Base-by-base conservation (phyloP, 2,113 vertebrate species). In the Ceratotherium simum region DNA sequence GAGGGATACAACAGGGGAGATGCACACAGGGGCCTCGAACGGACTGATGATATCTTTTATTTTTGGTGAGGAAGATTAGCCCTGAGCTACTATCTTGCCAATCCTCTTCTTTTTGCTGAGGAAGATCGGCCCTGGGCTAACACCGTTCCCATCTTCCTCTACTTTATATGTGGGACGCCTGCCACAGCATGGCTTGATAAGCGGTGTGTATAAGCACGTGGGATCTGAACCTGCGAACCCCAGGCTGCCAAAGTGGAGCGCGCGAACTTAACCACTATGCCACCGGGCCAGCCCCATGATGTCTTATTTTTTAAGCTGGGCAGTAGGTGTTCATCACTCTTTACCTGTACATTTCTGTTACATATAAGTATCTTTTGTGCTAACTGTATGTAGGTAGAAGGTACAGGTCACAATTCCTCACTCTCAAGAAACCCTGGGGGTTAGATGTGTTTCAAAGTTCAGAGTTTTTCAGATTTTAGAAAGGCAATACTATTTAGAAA, bases 381-480 rank as follows among this genome's bases (percentile, higher is more conserved):
- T 75, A 85, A 90, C 0, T 95, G 18, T 21, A 70, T 27, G 48
- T 12, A 73, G 46, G 46, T 72, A 58, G 84, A 70, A 95, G 89
- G 48, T 39, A 56, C 14, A 96, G 36, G 42, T 92, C 54, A 96
- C 21, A 95, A 60, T 46, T 12, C 58, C 20, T 78, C 31, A 51
- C 27, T 93, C 51, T 51, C 42, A 96, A 92, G 62, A 83, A 81
- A 54, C 21, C 18, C 16, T 33, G 90, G 11, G 76, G 11, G 21
- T 91, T 60, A 76, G 20, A 58, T 6, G 16, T 31, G 46, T 91
- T 51, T 70, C 18, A 33, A 17, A 93, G 23, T 84, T 83, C 16
- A 58, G 54, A 83, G n/a, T 94, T 58, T 72, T 83, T 88, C 42
- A 91, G 31, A 67, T 83, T 65, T 88, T 82, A 72, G 64, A 88